These are phyloP conservation scores for Delia radicum DNA, from an alignment of 1,140 invertebrate species.

Conservation along the genomic window DNA sequence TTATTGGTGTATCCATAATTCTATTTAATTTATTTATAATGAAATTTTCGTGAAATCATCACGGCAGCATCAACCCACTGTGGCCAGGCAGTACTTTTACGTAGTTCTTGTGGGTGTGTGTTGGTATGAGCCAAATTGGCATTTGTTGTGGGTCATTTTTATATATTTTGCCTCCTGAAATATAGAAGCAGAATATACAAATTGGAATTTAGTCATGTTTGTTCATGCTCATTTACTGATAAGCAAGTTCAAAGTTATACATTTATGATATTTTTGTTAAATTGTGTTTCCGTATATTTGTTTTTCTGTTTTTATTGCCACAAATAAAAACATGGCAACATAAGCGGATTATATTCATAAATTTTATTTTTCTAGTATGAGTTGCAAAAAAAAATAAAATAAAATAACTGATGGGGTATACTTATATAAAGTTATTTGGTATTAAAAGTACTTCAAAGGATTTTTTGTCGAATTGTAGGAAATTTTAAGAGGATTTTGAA, in stretches of 20 bases:
- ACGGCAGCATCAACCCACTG: not conserved
- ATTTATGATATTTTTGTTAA: slow-evolving; percentile 2
- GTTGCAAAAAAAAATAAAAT: not conserved
- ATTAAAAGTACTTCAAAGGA: not conserved
- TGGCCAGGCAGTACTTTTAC: too few relatives aligned
- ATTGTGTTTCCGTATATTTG: not conserved
- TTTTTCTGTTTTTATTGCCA: not conserved
- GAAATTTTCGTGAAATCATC: too few relatives aligned
- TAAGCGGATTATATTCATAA: slow-evolving; percentile 33
- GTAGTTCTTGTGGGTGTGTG: slow-evolving; percentile 21
- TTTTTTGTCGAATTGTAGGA: not conserved
- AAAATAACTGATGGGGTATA: not conserved
- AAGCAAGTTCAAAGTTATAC: slow-evolving; percentile 10
- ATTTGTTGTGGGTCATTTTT: slow-evolving; percentile 11
- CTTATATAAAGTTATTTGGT: not conserved
- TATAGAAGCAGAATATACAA: not conserved
- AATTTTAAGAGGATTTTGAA: not conserved
- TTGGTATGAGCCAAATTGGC: not conserved
- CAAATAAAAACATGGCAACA: slow-evolving; percentile 8
- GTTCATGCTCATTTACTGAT: slow-evolving; percentile 29
- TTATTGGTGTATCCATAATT: slow-evolving; percentile 2
- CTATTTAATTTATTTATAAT: slow-evolving; percentile 11
- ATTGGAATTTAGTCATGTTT: slow-evolving; percentile 24
- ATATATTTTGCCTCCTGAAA: not conserved
- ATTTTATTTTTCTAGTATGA: slow-evolving; percentile 12